A percentile compares a stretch with the other conserved stretches of the same genome.
phyloP scores from a whole-genome alignment of 1,140 invertebrate species.

The Acromyrmex charruanus region DNA sequence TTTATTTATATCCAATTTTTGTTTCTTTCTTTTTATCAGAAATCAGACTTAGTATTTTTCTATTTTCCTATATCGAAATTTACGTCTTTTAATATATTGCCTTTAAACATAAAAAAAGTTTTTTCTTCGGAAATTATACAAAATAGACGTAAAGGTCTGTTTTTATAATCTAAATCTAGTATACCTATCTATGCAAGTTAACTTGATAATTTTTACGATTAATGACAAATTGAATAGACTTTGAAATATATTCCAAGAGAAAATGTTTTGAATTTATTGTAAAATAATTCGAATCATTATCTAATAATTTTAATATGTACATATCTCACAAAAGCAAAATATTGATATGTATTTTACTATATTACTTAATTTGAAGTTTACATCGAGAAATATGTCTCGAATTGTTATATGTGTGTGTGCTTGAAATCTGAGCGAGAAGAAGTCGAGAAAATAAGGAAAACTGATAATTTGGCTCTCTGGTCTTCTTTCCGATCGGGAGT shows the following conservation, averaged over 20 bases:
- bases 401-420: too few species aligned
- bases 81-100: background rate
- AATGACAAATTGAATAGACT: background rate
- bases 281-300: background rate
- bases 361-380: conserved; percentile 16
- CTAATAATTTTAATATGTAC: background rate
- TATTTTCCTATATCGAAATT: background rate
- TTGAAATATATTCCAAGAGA: background rate
- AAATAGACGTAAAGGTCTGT: background rate
- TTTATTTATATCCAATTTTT: background rate
- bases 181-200: background rate
- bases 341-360: background rate
- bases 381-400: background rate
- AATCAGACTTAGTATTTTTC: background rate
- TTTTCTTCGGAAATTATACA: background rate
- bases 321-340: background rate
- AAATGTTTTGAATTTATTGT: background rate
- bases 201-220: background rate
- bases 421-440: background rate
- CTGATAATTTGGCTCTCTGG: conserved; percentile 62
- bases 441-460: conserved; percentile 26
- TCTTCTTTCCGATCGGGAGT: conserved; percentile 78
- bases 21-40: background rate
- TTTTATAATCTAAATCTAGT: background rate
- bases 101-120: background rate